Conservation (phyloP, 2,888 invertebrate species). For the Crocallis elinguaria region DNA sequence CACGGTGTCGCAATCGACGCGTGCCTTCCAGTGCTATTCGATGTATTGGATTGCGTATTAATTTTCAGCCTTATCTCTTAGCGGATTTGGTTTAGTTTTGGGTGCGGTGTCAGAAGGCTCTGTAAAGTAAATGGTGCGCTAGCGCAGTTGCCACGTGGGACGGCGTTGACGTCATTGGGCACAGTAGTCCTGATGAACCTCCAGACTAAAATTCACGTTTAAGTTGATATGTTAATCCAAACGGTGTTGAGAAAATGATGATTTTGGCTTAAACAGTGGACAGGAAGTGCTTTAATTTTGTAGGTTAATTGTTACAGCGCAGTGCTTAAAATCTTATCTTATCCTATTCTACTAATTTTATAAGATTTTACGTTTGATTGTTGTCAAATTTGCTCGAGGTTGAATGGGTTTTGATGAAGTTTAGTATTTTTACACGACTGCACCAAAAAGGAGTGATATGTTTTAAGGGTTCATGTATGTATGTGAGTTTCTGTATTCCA, state of each 20-base stretch:
- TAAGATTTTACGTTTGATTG: too few relatives aligned
- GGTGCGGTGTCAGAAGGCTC: conserved; percentile 17
- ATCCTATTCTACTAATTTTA: too few relatives aligned
- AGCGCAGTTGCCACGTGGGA: conserved; percentile 62
- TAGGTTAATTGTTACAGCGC: neutral
- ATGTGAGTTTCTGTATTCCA: too few relatives aligned
- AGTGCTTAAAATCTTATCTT: too few relatives aligned
- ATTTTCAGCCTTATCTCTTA: conserved; percentile 48
- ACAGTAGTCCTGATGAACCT: conserved; percentile 42
- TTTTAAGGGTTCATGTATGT: too few relatives aligned
- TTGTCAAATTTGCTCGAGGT: too few relatives aligned
- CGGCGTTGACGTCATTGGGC: conserved; percentile 62
- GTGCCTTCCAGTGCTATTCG: conserved; percentile 62
- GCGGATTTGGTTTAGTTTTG: conserved; percentile 38
- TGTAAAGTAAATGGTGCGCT: conserved; percentile 27
- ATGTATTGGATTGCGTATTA: conserved; percentile 18
- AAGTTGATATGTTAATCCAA: neutral
- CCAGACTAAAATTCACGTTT: conserved; percentile 12
- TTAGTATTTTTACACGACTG: too few relatives aligned
- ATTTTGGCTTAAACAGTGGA: neutral
- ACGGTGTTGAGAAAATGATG: neutral
- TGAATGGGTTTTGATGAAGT: too few relatives aligned
- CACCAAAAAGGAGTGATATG: too few relatives aligned
- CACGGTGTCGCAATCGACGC: conserved; percentile 74
- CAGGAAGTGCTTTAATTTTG: neutral